Evolutionary conservation across 2,797 vertebrate genomes (phyloP).

Genomic region (Gila robusta): DNA sequence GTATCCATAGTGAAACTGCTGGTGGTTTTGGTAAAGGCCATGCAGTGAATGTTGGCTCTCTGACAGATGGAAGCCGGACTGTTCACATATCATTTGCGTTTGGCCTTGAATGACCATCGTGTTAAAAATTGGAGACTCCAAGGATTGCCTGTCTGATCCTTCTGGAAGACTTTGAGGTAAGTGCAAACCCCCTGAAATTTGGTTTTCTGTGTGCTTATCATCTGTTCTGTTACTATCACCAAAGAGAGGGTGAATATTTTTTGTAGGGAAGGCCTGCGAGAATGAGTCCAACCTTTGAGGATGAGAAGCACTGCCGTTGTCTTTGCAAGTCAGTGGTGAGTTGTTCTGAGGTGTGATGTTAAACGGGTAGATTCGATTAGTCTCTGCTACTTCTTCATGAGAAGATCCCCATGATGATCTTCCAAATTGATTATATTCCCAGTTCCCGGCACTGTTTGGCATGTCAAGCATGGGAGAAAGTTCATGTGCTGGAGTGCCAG

Average conservation of each 20-base stretch:
- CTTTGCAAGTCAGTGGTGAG: constrained; percentile 78
- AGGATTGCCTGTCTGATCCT: constrained; percentile 80
- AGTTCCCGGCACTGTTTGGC: constrained; percentile 59
- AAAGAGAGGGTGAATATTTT: constrained; percentile 81
- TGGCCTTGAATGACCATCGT: constrained; percentile 72
- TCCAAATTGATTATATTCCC: constrained; percentile 79
- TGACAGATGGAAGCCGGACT: constrained; percentile 48
- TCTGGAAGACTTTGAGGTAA: constrained; percentile 71
- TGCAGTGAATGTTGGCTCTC: constrained; percentile 57
- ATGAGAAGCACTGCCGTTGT: constrained; percentile 80
- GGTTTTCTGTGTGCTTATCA: constrained; percentile 47
- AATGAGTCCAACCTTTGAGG: constrained; percentile 88
- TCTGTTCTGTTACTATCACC: constrained; percentile 70
- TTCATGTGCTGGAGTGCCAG: constrained; percentile 70
- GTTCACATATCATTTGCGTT: constrained; percentile 76
- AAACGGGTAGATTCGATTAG: constrained; percentile 76
- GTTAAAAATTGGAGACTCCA: constrained; percentile 75
- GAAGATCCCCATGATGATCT: constrained; percentile 80
- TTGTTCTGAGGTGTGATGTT: constrained; percentile 72
- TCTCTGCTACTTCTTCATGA: constrained; percentile 55
- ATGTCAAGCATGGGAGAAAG: constrained; percentile 55
- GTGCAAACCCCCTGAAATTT: constrained; percentile 45
- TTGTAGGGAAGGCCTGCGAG: constrained; percentile 86
- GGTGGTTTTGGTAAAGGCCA: constrained; percentile 51
- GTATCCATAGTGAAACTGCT: constrained; percentile 69